phyloP scores from a whole-genome alignment of 2,797 vertebrate genomes.

The Argya squamiceps region DNA sequence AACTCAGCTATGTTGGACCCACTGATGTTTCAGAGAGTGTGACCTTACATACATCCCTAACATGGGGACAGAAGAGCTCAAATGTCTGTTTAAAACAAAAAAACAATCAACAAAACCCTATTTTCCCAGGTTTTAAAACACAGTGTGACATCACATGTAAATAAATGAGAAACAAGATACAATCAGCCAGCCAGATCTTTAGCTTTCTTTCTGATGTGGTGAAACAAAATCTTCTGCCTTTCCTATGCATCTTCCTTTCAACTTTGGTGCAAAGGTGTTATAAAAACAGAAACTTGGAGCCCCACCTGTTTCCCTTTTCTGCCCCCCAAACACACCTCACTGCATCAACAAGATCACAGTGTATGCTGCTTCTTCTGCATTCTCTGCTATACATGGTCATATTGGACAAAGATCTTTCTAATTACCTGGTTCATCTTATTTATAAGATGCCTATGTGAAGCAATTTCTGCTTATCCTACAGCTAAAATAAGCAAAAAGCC shows the following conservation, averaged over 20 bases:
- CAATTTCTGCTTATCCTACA: background rate
- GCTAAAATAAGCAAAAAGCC: background rate
- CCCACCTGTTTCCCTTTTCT: background rate
- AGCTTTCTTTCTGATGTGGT: background rate
- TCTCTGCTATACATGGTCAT: background rate
- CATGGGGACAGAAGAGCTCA: background rate
- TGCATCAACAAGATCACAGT: background rate
- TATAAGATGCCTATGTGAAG: background rate
- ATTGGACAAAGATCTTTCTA: background rate
- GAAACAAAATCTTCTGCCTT: background rate
- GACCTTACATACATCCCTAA: background rate
- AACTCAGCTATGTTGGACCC: background rate
- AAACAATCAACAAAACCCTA: background rate
- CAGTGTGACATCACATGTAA: background rate
- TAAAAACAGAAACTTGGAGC: background rate
- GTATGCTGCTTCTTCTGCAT: rapidly evolving
- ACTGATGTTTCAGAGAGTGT: background rate
- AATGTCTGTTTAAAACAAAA: background rate
- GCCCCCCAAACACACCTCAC: rapidly evolving
- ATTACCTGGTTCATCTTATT: background rate
- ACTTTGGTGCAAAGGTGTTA: background rate
- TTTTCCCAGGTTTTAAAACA: conserved; percentile 12
- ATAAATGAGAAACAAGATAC: background rate
- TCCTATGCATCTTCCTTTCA: background rate
- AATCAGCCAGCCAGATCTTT: background rate